Evolutionary conservation across 2,888 invertebrate genomes (phyloP), one percentile per base, ranked within the genome.

Genomic region (Ornithoptera alexandrae): DNA sequence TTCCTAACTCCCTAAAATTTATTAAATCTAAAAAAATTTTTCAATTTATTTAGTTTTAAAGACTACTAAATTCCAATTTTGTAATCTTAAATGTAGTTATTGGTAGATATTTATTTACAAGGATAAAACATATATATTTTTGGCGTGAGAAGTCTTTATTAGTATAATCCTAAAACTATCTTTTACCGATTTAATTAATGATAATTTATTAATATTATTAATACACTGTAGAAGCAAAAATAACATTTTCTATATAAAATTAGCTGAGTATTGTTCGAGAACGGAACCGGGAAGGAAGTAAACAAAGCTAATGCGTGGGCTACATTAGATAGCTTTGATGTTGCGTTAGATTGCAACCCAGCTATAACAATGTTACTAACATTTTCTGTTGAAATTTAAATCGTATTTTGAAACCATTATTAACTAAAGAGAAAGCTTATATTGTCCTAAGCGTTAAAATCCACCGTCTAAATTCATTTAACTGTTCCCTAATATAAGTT

Each of bases 241-340:
- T 7, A 46, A 15, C 17, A 15, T 50, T 18, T 50, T 20, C 4
- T 57, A 57, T 57, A 57, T 57, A 67, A 70, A 62, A 60, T 63
- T 59, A 63, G 62, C 12, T 58, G 22, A 36, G 36, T 62, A 62
- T 66, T 62, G 62, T 67, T 67, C 39, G 50, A 59, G 67, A 63
- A 63, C 59, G 65, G 69, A 59, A 64, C 36, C 30, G 50, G 63
- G 59, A 62, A 70, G 70, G 62, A 67, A 63, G 73, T 76, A 77
- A 77, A 75, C 77, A 74, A 71, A 75, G 73, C 72, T 75, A 74
- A 75, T 73, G 72, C 69, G 74, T 75, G 73, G 75, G 74, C 70
- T 69, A 65, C 65, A 72, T 72, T 71, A 72, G 68, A 75, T 73
- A 69, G 61, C 74, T 77, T 77, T 76, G 75, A 74, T 73, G 73